Conservation (phyloP, 1,140 invertebrate genomes). For the Drosophila chauvacae region DNA sequence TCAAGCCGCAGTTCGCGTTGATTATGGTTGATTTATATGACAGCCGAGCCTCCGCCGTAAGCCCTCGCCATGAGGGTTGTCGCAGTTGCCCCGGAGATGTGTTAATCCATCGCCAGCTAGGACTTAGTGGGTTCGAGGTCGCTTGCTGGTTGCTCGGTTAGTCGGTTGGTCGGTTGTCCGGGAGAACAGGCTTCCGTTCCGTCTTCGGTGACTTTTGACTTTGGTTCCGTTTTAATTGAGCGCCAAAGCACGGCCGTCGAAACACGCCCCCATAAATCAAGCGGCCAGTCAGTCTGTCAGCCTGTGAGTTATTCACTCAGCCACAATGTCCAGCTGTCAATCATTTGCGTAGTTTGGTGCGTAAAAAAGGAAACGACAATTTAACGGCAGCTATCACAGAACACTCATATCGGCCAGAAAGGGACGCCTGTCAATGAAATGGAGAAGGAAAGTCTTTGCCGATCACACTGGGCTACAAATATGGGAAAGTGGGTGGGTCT, state of each 20-base stretch:
- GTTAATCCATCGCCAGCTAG: slow-evolving; percentile 59
- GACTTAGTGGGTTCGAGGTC: slow-evolving; percentile 17
- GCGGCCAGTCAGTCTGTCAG: slow-evolving; percentile 30
- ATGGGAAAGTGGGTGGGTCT: background rate
- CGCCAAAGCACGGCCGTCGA: slow-evolving; percentile 52
- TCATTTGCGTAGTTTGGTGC: slow-evolving; percentile 60
- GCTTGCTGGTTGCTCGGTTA: background rate
- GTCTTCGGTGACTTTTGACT: slow-evolving; percentile 52
- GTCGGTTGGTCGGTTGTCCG: background rate
- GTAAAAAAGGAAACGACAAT: slow-evolving; percentile 72
- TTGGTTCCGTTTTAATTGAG: slow-evolving; percentile 65
- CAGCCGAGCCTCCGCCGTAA: slow-evolving; percentile 31
- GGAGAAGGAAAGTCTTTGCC: background rate
- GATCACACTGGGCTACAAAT: background rate
- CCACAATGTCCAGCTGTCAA: slow-evolving; percentile 74
- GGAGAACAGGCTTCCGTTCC: slow-evolving; percentile 30
- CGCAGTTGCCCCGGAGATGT: slow-evolving; percentile 50
- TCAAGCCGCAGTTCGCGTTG: slow-evolving; percentile 63
- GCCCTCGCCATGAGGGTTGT: slow-evolving; percentile 49
- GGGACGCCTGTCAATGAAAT: background rate
- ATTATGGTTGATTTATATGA: slow-evolving; percentile 80
- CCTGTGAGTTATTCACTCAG: slow-evolving; percentile 45
- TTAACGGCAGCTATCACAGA: slow-evolving; percentile 62
- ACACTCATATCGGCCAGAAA: slow-evolving; percentile 6
- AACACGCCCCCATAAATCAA: slow-evolving; percentile 68